Evolutionary conservation across 2,888 invertebrate species (phyloP), one percentile per base, ranked within the genome.

Genomic region (Selenia dentaria): DNA sequence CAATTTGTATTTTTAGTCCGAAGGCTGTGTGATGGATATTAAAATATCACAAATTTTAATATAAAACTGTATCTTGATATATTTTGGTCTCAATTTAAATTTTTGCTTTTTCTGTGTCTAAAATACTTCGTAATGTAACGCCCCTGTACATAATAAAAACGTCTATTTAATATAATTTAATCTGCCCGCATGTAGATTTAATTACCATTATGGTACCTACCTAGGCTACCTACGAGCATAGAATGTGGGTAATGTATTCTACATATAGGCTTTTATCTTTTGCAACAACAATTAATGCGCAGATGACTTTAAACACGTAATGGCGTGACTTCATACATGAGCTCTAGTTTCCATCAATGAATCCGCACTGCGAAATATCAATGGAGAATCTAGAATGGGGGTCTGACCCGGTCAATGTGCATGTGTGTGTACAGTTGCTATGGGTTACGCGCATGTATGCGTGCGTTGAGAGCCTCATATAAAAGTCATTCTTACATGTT

Each of bases 341-440:
- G 60, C 55, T 64, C 65, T 59, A 58, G 66, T 70, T 72, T 71
- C 51, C 72, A 79, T 87, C 81, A 86, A 88, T 87, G 87, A 74
- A 81, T 74, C 69, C 67, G 76, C 82, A 77, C 72, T 73, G 81
- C 80, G 69, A 82, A 86, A 85, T 80, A 84, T 87, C 87, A 89
- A 87, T 89, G 87, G 79, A 78, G 74, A 73, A 76, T 74, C 77
- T 79, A 84, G 82, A 83, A 83, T 79, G 84, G 71, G 68, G 76
- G 62, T 68, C 63, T 81, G 85, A 83, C 83, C 84, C 75, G 85
- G 83, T 83, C 84, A 81, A 20, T 42, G 69, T 58, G 67, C 43
- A 45, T 74, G 85, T 83, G 85, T 75, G 83, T 68, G 69, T 49
- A 48, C 52, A 51, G 51, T 49, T 28, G 37, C 54, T 54, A 62